Evolutionary conservation across 2,113 vertebrate genomes (phyloP), one percentile per base, ranked within the genome.

Genomic region (Campylomormyrus tamandua): DNA sequence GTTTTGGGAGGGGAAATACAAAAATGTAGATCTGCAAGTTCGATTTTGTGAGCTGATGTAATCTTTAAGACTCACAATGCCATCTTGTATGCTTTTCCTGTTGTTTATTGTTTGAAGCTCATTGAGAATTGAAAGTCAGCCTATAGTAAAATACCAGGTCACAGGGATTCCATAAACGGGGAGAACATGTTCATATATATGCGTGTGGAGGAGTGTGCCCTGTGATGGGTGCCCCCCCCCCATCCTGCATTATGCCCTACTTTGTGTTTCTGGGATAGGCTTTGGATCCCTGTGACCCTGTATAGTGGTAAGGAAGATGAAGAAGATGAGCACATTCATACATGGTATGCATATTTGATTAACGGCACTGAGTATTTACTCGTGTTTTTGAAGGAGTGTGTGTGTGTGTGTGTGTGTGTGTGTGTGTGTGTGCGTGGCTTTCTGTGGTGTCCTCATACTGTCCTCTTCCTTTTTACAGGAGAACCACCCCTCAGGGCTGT

Each of bases 391-490:
- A 42, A 24, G 35, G 35, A 19, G 35, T 83, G 35, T 83, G 0
- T 83, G 35, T 35, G 74, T 80, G 74, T 80, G 74, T 19, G 8
- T 46, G 45, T 46, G 45, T 31, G 35, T 83, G 77, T 83, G 15
- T 42, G 77, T 83, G 35, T 83, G 39, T 85, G 46, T 58, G 35
- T n/a, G 52, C 11, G 5, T 66, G 35, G 13, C n/a, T 4, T 27
- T 86, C 48, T 50, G 83, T 86, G 45, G 83, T 87, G 58, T 84
- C 13, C 66, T 89, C 13, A 35, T 39, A 58, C 3, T 88, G 27
- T 89, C 42, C 83, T 88, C 10, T 21, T 89, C 39, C 83, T 45
- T 90, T 19, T 83, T 92, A 3, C 58, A 96, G 96, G 95, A 95
- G 90, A 91, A 90, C 88, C 88, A 7, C 35, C 77, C 89, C 53